Evolutionary conservation across 2,888 invertebrate genomes (phyloP), one percentile per base, ranked within the genome.

Genomic region (Chymomyza procnemis): DNA sequence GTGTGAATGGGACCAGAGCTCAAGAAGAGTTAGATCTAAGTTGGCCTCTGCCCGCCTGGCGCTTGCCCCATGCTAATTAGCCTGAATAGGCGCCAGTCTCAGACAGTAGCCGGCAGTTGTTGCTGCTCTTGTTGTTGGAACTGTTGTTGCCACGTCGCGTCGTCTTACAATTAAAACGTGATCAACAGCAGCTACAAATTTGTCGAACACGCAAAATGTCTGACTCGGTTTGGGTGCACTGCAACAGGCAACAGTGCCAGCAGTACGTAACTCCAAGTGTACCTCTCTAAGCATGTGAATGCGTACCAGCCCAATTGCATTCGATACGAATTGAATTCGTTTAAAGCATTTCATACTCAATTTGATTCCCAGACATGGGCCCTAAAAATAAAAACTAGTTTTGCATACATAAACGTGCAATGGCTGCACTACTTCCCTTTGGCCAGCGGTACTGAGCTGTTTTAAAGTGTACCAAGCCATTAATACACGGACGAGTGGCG

Each of bases 111-210:
- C 21, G 14, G 5, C 12, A 26, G 21, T 60, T 21, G 22, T 14
- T 22, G 46, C n/a, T 60, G 21, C 26, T 60, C n/a, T 47, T 60
- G 19, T 50, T 34, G 26, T 30, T 14, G 48, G 19, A 16, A 18
- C 46, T 58, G 52, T 54, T 26, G 19, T 54, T 54, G 26, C 16
- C 19, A 12, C 34, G 34, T 12, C 34, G 34, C 71, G 71, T 63
- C 73, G 71, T 71, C 70, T 74, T 88, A 89, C 89, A 89, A 89
- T 89, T 89, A 89, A 89, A 89, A 89, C 89, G 89, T 89, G 89
- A 89, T 87, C 86, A 89, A 74, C 87, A 85, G 85, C 78, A 86
- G 87, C 80, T 76, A 87, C 87, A 83, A 83, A 83, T 83, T 83
- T 83, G 87, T 87, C 75, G 82, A 80, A 87, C 83, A 87, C 87